These are phyloP conservation scores for Nibea coibor DNA, from an alignment of 2,113 vertebrate species.

Conservation along the genomic window DNA sequence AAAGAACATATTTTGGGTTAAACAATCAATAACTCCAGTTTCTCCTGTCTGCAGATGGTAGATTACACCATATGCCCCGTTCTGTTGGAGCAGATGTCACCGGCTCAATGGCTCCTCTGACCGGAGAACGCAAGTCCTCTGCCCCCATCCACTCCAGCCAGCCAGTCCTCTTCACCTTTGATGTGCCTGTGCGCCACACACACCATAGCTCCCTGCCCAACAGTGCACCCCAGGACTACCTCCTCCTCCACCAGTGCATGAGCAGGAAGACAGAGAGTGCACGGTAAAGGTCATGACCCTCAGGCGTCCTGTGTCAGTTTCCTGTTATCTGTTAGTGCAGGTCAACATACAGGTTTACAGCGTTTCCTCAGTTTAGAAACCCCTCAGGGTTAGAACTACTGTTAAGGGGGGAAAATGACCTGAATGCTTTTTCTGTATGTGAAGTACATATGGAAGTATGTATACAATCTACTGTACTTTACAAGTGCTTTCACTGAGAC, in stretches of 20 bases:
- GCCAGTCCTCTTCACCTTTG: conserved; percentile 95
- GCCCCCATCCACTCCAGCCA: conserved; percentile 94
- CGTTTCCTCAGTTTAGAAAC: conserved; percentile 63
- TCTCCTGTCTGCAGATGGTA: conserved; percentile 85
- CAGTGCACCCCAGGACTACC: conserved; percentile 97
- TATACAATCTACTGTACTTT: not conserved
- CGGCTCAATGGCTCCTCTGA: conserved; percentile 85
- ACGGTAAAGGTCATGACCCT: conserved; percentile 86
- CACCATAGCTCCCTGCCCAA: conserved; percentile 91
- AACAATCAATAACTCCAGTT: conserved; percentile 45
- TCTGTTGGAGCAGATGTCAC: conserved; percentile 90
- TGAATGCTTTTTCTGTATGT: not conserved
- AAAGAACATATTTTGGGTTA: not conserved
- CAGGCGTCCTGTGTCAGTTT: conserved; percentile 74
- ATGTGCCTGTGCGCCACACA: conserved; percentile 85
- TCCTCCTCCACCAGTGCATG: conserved; percentile 98
- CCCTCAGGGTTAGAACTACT: conserved; percentile 47
- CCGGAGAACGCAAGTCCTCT: conserved; percentile 89
- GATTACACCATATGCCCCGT: conserved; percentile 87
- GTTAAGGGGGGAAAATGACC: conserved; percentile 28
- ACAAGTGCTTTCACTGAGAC: not conserved
- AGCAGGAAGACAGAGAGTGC: conserved; percentile 93
- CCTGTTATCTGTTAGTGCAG: conserved; percentile 76
- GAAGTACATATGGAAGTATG: not conserved
- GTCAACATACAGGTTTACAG: conserved; percentile 77